Conservation (phyloP, 2,113 vertebrate genomes). For the Corythoichthys haematopterus region DNA sequence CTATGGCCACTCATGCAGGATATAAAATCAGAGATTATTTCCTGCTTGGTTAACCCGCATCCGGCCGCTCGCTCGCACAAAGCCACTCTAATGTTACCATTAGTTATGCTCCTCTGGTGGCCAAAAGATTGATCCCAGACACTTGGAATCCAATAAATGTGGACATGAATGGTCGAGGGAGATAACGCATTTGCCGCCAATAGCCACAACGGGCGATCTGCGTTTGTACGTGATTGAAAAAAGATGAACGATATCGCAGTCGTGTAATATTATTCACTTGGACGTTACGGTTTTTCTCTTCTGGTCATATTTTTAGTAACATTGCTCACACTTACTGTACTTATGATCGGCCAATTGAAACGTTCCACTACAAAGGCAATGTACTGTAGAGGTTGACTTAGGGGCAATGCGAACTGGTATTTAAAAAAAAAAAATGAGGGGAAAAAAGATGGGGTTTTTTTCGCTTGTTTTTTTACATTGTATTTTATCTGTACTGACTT, state of each 20-base stretch:
- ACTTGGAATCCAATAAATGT: slow-evolving; percentile 74
- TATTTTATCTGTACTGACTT: too few relatives aligned
- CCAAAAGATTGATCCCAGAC: slow-evolving; percentile 78
- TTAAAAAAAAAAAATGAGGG: too few relatives aligned
- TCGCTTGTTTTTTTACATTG: too few relatives aligned
- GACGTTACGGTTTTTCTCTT: not conserved
- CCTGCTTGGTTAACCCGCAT: slow-evolving; percentile 79
- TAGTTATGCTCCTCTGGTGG: slow-evolving; percentile 82
- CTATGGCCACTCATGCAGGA: slow-evolving; percentile 75
- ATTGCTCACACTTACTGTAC: not conserved
- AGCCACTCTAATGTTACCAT: slow-evolving; percentile 80
- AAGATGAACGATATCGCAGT: slow-evolving; percentile 4
- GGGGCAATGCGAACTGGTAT: too few relatives aligned
- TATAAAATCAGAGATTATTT: slow-evolving; percentile 83
- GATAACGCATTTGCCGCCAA: slow-evolving; percentile 68
- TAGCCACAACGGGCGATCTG: slow-evolving; percentile 50
- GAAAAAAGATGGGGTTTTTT: too few relatives aligned
- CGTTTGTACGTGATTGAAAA: slow-evolving; percentile 56
- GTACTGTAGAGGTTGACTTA: too few relatives aligned
- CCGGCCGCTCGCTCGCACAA: slow-evolving; percentile 74
- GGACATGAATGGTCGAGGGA: slow-evolving; percentile 73
- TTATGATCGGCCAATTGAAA: not conserved
- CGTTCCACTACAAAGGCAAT: not conserved
- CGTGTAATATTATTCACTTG: not conserved
- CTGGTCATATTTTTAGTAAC: slow-evolving; percentile 3